A percentile compares a stretch with the other conserved stretches of the same genome.
phyloP scores from a whole-genome alignment of 2,888 invertebrate genomes.

The Mythimna lalbum region DNA sequence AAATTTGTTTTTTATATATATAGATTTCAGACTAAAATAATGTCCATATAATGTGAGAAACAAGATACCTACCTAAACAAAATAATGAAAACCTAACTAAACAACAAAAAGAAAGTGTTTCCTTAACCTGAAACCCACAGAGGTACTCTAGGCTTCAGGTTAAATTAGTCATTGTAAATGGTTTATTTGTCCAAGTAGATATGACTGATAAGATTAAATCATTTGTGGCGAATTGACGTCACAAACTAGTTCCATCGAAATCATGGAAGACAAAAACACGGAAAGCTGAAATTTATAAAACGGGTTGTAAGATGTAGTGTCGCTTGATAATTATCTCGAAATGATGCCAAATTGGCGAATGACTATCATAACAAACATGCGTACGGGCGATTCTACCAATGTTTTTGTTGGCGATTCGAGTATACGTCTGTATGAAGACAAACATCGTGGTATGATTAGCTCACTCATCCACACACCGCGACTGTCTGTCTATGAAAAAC shows the following conservation, averaged over 20 bases:
- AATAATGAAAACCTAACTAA: background rate
- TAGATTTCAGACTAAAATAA: too few relatives aligned
- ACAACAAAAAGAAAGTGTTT: background rate
- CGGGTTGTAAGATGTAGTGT: constrained; percentile 19
- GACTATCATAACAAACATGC: constrained; percentile 41
- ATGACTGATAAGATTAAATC: constrained; percentile 6
- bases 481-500: too few relatives aligned
- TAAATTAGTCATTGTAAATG: constrained; percentile 1
- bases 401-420: constrained; percentile 29
- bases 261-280: constrained; percentile 23
- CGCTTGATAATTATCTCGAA: constrained; percentile 35
- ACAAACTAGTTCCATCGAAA: constrained; percentile 14
- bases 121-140: too few relatives aligned
- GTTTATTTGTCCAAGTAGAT: constrained; percentile 4
- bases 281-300: constrained; percentile 38
- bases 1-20: too few relatives aligned
- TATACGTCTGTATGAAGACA: constrained; percentile 15
- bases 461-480: background rate
- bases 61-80: too few relatives aligned
- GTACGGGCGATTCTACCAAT: constrained; percentile 9
- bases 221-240: constrained; percentile 1
- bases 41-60: too few relatives aligned
- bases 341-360: constrained; percentile 46
- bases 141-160: background rate
- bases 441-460: constrained; percentile 31